Evolutionary conservation across 2,113 vertebrate genomes (phyloP).

Genomic region (Ranitomeya imitator): DNA sequence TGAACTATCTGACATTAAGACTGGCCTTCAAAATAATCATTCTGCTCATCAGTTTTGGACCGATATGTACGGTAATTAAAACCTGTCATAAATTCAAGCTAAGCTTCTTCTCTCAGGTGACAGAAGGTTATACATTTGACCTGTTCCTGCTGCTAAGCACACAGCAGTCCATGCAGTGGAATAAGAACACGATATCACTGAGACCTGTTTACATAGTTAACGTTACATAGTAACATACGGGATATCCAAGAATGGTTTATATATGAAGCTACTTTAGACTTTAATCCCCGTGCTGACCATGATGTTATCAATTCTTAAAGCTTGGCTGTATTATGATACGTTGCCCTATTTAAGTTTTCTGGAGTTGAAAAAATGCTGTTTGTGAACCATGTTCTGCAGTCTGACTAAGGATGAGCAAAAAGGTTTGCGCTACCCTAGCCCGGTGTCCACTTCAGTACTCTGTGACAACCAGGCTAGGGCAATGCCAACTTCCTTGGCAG

Average conservation of each 20-base stretch:
- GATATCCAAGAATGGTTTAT: slow-evolving; percentile 14
- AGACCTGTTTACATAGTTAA: neutral
- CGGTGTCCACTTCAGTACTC: too few species aligned
- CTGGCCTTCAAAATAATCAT: neutral
- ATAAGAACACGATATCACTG: neutral
- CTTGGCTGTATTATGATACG: neutral
- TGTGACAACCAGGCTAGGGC: too few species aligned
- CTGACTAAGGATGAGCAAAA: neutral
- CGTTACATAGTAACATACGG: neutral
- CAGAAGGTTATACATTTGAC: neutral
- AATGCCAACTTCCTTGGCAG: too few species aligned
- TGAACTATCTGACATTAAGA: too few species aligned
- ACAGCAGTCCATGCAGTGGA: neutral
- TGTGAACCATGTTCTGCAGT: neutral
- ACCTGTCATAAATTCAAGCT: neutral
- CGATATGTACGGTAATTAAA: neutral
- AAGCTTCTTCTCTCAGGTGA: neutral
- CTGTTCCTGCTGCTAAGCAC: neutral
- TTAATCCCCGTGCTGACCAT: slow-evolving; percentile 5
- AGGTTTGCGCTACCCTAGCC: too few species aligned
- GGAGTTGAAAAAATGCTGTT: neutral
- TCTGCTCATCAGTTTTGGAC: neutral
- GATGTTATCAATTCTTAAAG: slow-evolving; percentile 10
- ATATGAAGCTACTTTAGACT: neutral
- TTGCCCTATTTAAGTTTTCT: neutral